These are phyloP conservation scores for Andrena flavipes DNA, from an alignment of 2,888 invertebrate species.

Conservation along the genomic window DNA sequence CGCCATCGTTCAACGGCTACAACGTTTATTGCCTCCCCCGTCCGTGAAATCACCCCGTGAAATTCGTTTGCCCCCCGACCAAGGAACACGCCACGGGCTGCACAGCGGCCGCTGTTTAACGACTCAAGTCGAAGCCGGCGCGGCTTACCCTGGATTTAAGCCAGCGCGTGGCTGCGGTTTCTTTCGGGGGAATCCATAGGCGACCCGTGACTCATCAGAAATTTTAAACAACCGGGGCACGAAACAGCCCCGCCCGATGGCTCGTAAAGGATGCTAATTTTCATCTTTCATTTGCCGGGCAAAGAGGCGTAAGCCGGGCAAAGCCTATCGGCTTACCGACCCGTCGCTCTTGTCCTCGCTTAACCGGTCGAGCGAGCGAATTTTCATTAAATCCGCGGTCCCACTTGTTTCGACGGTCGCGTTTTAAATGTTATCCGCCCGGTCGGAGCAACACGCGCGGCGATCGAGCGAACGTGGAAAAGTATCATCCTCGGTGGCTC, in stretches of 20 bases:
- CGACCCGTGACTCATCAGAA: slow-evolving; percentile 63
- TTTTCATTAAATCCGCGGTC: slow-evolving; percentile 49
- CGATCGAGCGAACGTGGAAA: background rate
- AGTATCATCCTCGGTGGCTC: background rate
- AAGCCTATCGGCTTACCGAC: slow-evolving; percentile 63
- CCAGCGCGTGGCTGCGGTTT: slow-evolving; percentile 1
- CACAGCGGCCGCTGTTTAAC: slow-evolving; percentile 35
- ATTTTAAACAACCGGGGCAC: slow-evolving; percentile 32
- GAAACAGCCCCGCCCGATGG: background rate
- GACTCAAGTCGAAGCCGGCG: slow-evolving; percentile 22
- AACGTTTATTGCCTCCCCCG: background rate
- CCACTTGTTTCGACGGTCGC: background rate
- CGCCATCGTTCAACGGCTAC: background rate
- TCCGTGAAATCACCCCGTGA: slow-evolving; percentile 13
- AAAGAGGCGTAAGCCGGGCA: slow-evolving; percentile 37
- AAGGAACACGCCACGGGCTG: background rate
- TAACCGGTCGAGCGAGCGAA: slow-evolving; percentile 44
- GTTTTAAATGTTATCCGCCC: background rate
- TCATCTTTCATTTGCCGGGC: slow-evolving; percentile 56
- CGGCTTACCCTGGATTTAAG: slow-evolving; percentile 29
- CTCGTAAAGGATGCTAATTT: slow-evolving; percentile 55
- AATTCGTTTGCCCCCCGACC: slow-evolving; percentile 11
- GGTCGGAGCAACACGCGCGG: background rate
- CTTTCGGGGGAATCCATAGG: slow-evolving; percentile 23
- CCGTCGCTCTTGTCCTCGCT: slow-evolving; percentile 21